A percentile compares a stretch with the other conserved stretches of the same genome.
phyloP scores from a whole-genome alignment of 2,113 vertebrate genomes.

The Oryzias woworae region DNA sequence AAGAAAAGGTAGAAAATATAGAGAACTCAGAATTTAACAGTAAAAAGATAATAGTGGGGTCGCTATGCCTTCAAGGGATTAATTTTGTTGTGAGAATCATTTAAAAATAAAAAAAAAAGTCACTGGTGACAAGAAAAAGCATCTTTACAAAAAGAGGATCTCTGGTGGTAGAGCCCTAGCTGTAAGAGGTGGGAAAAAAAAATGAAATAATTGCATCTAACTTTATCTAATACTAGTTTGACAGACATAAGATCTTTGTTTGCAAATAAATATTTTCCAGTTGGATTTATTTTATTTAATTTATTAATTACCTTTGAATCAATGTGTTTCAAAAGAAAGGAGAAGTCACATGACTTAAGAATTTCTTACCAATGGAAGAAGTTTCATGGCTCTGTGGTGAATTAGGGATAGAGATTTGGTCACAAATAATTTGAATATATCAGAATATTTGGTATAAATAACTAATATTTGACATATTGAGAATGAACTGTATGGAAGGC shows the following conservation, averaged over 20 bases:
- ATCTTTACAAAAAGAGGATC: too few species aligned
- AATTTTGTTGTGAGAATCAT: too few species aligned
- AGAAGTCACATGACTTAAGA: too few species aligned
- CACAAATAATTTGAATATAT: conserved; percentile 54
- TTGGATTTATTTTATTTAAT: neutral
- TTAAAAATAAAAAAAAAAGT: too few species aligned
- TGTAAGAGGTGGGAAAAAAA: too few species aligned
- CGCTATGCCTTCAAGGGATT: conserved; percentile 9
- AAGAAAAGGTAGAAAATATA: conserved; percentile 38
- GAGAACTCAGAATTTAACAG: conserved; percentile 36
- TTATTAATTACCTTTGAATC: conserved; percentile 56
- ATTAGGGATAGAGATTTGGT: conserved; percentile 34
- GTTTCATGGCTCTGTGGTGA: too few species aligned
- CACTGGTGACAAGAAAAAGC: too few species aligned
- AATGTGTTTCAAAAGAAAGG: conserved; percentile 1
- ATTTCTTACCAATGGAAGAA: too few species aligned
- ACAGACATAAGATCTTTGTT: too few species aligned
- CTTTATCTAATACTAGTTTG: too few species aligned
- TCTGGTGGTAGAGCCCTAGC: too few species aligned
- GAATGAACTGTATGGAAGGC: conserved; percentile 24
- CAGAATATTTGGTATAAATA: conserved; percentile 34
- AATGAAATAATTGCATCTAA: too few species aligned
- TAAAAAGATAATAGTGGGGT: conserved; percentile 15
- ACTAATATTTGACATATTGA: conserved; percentile 22
- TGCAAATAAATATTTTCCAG: conserved; percentile 12